Evolutionary conservation across 2,888 invertebrate species (phyloP).

Genomic region (Tuta absoluta): DNA sequence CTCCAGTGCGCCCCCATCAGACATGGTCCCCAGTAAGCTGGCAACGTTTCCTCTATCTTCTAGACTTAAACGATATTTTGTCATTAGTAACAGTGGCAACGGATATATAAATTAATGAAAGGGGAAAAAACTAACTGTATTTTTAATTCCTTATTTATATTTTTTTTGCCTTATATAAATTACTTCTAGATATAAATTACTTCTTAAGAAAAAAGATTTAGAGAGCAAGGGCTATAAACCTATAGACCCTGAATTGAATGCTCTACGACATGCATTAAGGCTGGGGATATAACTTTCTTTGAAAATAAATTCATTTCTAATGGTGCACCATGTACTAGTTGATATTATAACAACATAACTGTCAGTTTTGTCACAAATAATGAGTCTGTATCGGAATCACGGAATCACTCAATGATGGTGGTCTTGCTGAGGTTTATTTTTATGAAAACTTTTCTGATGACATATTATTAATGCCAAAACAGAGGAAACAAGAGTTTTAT

Average conservation of each 20-base stretch:
- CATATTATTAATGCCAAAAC: constrained; percentile 9
- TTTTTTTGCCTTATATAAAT: no score
- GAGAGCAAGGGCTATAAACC: constrained; percentile 29
- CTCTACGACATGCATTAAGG: constrained; percentile 29
- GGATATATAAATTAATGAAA: no score
- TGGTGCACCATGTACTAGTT: not conserved
- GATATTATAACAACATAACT: constrained; percentile 15
- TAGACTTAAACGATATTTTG: no score
- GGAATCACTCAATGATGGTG: no score
- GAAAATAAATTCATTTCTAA: constrained; percentile 24
- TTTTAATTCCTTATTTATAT: no score
- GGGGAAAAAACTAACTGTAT: no score
- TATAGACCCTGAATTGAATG: constrained; percentile 30
- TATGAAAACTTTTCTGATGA: constrained; percentile 22
- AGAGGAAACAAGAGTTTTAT: constrained; percentile 10
- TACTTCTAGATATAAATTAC: no score
- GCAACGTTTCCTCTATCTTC: no score
- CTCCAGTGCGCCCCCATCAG: no score
- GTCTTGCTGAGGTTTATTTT: not conserved
- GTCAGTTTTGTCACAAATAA: not conserved
- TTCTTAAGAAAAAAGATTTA: no score
- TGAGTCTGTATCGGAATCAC: constrained; percentile 17
- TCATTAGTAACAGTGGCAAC: no score
- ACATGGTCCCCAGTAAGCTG: no score
- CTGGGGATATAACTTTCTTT: constrained; percentile 32